Conservation (phyloP, 2,113 vertebrate genomes). For the Tragulus kanchil region DNA sequence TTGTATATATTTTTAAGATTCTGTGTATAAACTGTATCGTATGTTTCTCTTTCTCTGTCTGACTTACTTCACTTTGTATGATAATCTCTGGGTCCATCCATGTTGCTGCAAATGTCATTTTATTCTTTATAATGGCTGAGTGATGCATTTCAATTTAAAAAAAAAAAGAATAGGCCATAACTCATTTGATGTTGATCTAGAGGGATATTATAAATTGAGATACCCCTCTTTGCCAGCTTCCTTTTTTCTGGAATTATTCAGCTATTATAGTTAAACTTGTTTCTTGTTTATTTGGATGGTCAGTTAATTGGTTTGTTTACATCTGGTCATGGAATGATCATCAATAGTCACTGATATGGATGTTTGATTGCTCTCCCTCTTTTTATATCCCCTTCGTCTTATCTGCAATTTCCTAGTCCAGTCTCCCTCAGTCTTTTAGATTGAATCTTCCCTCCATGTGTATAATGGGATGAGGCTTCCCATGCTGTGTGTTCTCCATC, state of each 20-base stretch:
- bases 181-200: background rate
- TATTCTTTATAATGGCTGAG: background rate
- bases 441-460: background rate
- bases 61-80: too few relatives aligned
- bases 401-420: background rate
- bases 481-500: background rate
- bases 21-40: too few relatives aligned
- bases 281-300: background rate
- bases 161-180: background rate
- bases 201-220: background rate
- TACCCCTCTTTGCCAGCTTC: background rate
- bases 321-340: background rate
- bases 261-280: background rate
- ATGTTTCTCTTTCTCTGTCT: too few relatives aligned
- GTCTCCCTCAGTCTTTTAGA: background rate
- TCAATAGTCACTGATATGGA: background rate
- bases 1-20: too few relatives aligned
- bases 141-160: background rate
- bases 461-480: background rate
- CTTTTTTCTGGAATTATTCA: background rate
- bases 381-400: background rate
- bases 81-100: too few relatives aligned
- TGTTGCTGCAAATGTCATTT: background rate
- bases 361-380: background rate
- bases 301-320: background rate